A percentile compares a stretch with the other conserved stretches of the same genome.
Evolutionary conservation across 2,113 vertebrate genomes (phyloP).

Genomic region (Dipodomys ordii): DNA sequence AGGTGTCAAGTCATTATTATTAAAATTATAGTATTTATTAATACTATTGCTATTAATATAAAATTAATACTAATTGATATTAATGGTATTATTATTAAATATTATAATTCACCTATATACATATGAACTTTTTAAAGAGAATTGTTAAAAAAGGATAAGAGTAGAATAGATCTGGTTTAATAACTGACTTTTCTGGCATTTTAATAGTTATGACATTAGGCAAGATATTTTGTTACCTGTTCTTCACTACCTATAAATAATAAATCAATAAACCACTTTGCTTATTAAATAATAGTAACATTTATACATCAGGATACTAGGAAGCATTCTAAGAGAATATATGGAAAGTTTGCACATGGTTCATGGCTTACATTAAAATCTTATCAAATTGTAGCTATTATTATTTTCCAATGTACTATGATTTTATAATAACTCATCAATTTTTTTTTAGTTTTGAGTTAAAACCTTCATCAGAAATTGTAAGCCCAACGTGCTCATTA

Average conservation of each 20-base stretch:
- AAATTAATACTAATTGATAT: too few species aligned
- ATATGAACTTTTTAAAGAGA: neutral
- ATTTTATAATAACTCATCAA: conserved; percentile 2
- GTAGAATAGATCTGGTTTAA: neutral
- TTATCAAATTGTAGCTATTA: neutral
- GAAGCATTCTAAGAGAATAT: conserved; percentile 10
- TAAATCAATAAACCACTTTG: neutral
- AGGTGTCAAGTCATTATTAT: neutral
- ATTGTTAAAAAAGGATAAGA: neutral
- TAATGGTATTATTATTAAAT: neutral
- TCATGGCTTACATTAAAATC: neutral
- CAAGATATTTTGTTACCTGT: conserved; percentile 7
- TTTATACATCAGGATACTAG: neutral
- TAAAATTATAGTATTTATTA: too few species aligned
- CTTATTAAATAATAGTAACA: conserved; percentile 13
- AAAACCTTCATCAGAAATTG: conserved; percentile 31
- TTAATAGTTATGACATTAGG: neutral
- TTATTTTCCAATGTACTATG: neutral
- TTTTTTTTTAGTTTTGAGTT: conserved; percentile 15
- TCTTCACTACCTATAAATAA: neutral
- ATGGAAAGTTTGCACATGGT: neutral
- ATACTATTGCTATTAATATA: too few species aligned
- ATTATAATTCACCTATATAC: neutral
- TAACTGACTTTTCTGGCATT: neutral
- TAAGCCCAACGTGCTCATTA: neutral